phyloP scores from a whole-genome alignment of 2,113 vertebrate genomes.

The Acrocephalus arundinaceus region DNA sequence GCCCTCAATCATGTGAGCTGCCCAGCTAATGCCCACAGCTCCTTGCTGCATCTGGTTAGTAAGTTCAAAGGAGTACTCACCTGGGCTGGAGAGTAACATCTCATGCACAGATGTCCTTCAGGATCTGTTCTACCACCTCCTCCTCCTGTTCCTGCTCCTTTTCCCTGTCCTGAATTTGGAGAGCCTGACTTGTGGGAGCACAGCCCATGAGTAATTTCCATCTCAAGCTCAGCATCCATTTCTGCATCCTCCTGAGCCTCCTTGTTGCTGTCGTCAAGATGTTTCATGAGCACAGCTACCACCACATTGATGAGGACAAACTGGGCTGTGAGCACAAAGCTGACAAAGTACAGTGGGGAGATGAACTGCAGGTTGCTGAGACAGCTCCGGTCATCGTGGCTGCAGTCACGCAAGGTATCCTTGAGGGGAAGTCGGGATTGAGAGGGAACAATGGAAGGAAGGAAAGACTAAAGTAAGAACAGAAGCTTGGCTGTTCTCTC shows the following conservation, averaged over 20 bases:
- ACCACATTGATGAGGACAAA: constrained; percentile 99
- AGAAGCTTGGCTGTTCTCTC: not conserved
- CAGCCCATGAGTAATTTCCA: constrained; percentile 90
- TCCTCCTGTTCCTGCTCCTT: constrained; percentile 26
- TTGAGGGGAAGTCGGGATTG: constrained; percentile 60
- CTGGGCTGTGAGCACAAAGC: constrained; percentile 99
- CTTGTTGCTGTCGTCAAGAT: constrained; percentile 98
- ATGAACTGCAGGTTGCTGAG: constrained; percentile 92
- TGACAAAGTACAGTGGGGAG: constrained; percentile 98
- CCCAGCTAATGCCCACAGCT: not conserved
- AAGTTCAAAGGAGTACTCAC: constrained; percentile 71
- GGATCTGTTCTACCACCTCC: constrained; percentile 47
- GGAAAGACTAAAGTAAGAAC: constrained; percentile 44
- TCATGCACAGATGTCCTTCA: constrained; percentile 73
- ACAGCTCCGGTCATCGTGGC: constrained; percentile 91
- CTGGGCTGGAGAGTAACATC: constrained; percentile 91
- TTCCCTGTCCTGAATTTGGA: constrained; percentile 59
- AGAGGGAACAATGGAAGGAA: constrained; percentile 1
- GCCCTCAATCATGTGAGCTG: not conserved
- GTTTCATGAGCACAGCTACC: constrained; percentile 99
- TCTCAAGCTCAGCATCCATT: constrained; percentile 96
- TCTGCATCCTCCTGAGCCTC: constrained; percentile 98
- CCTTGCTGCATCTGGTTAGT: not conserved
- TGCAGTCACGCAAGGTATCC: constrained; percentile 97
- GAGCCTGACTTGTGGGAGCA: constrained; percentile 74